Evolutionary conservation across 2,113 vertebrate genomes (phyloP), one percentile per base, ranked within the genome.

Genomic region (Arizona elegans): DNA sequence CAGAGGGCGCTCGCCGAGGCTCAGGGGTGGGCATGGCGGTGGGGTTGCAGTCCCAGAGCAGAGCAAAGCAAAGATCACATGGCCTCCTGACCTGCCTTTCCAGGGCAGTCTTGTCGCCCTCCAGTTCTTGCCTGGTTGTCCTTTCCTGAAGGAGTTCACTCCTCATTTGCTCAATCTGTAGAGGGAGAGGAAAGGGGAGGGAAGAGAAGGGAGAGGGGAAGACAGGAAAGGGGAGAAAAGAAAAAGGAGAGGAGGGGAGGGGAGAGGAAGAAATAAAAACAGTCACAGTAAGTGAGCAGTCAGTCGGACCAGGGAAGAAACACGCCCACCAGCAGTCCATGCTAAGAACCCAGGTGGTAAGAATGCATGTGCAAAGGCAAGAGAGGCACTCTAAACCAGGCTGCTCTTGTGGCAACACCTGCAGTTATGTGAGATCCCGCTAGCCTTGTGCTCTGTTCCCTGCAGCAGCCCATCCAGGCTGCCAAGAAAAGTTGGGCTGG

Each of bases 41-140:
- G n/a, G n/a, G 33, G n/a, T 9, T 10, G 7, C 5, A 33, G 5
- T 10, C 15, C 2, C 33, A 29, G 9, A 13, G 17, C n/a, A 21
- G 59, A 62, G 10, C 24, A 9, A 29, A 65, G 26, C 17, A 58
- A 75, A 90, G 43, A 33, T 8, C 15, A 3, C 3, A 17, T 17
- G 8, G 75, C 1, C 0, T 2, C n/a, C 89, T 97, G 98, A 99
- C 99, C 99, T 99, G 99, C 98, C 99, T 98, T 97, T 99, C 99
- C 97, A 99, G 96, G 2, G 99, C 98, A 95, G 98, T 98, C 98
- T 99, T 99, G 98, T 99, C 99, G 97, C 99, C 99, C 96, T 99
- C 99, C 97, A 99, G 96, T 95, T 99, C 99, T 96, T 99, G 99
- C 95, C 97, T 98, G 94, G 97, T 94, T 93, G 98, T 98, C 97